Evolutionary conservation across 2,888 invertebrate genomes (phyloP), one percentile per base, ranked within the genome.

Genomic region (Halictus ligatus): DNA sequence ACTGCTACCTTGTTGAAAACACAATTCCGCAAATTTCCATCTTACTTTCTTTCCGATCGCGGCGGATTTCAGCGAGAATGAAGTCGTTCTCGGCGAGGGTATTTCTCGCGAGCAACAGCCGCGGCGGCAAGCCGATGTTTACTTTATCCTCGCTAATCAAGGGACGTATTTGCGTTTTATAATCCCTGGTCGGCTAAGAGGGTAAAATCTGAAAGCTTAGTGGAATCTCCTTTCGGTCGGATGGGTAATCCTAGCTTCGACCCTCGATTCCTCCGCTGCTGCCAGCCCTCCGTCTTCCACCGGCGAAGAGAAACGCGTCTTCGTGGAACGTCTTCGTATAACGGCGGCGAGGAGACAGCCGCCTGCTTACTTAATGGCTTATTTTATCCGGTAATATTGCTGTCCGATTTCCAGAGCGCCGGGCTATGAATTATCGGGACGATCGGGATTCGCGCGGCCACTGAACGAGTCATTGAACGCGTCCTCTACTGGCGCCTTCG

Each of bases 121-220:
- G 84, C 88, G 89, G 83, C 78, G 88, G 87, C 89, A 88, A 88
- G 89, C 91, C 92, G 92, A 93, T 94, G 94, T 94, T 94, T 94
- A 94, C 93, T 94, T 94, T 94, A 94, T 94, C 92, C 93, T 92
- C 92, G 88, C 94, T 94, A 95, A 95, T 95, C 95, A 95, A 94
- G 94, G 93, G 92, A 94, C 94, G 94, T 94, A 95, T 95, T 95
- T 95, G 94, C 94, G 94, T 95, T 95, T 95, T 94, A 95, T 94
- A 95, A 95, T 94, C 93, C 94, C 92, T 90, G 93, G 94, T 93
- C 92, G 92, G 90, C 93, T 93, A 92, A 93, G 94, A 94, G 94
- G 94, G 94, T 94, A 92, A 93, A 94, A 94, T 94, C 94, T 94
- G 93, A 94, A 94, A 94, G 94, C 94, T 94, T 94, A 94, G 94